Conservation (phyloP, 1,140 invertebrate genomes). For the Leptestheria dahalacensis region DNA sequence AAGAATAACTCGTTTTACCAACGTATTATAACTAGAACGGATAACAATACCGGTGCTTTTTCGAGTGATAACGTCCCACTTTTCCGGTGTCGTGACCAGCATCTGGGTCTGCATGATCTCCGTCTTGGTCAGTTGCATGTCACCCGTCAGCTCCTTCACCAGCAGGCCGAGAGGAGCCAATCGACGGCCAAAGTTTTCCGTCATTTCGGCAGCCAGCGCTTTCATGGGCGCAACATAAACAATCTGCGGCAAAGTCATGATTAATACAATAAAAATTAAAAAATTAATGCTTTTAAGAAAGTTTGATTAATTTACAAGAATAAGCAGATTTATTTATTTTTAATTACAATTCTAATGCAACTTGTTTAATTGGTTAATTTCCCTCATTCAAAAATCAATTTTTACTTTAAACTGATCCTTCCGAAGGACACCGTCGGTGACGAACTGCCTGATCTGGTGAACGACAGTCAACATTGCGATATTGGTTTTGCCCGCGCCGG, state of each 20-base stretch:
- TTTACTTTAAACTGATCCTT: slow-evolving; percentile 84
- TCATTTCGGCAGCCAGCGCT: slow-evolving; percentile 96
- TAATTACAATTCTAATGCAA: neutral
- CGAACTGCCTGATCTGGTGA: slow-evolving; percentile 73
- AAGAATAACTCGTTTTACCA: too few relatives aligned
- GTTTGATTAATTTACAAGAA: too few relatives aligned
- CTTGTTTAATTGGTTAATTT: too few relatives aligned
- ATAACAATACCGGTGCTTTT: slow-evolving; percentile 63
- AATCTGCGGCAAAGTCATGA: slow-evolving; percentile 41
- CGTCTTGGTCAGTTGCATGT: slow-evolving; percentile 90
- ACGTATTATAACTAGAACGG: too few relatives aligned
- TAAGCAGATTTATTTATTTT: slow-evolving; percentile 7
- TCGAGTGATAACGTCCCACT: slow-evolving; percentile 97
- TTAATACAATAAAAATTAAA: too few relatives aligned
- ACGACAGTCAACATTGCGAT: slow-evolving; percentile 87
- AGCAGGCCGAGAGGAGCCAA: slow-evolving; percentile 57
- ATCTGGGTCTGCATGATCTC: slow-evolving; percentile 95
- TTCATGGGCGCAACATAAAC: slow-evolving; percentile 99
- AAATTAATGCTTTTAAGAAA: too few relatives aligned
- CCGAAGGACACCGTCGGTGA: slow-evolving; percentile 59
- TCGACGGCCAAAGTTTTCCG: slow-evolving; percentile 75
- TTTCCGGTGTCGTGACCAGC: slow-evolving; percentile 96
- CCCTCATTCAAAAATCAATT: neutral
- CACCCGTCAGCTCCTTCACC: slow-evolving; percentile 89
- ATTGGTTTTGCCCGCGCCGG: slow-evolving; percentile 96